phyloP scores from a whole-genome alignment of 1,140 invertebrate genomes.

The Heliconius melpomene region DNA sequence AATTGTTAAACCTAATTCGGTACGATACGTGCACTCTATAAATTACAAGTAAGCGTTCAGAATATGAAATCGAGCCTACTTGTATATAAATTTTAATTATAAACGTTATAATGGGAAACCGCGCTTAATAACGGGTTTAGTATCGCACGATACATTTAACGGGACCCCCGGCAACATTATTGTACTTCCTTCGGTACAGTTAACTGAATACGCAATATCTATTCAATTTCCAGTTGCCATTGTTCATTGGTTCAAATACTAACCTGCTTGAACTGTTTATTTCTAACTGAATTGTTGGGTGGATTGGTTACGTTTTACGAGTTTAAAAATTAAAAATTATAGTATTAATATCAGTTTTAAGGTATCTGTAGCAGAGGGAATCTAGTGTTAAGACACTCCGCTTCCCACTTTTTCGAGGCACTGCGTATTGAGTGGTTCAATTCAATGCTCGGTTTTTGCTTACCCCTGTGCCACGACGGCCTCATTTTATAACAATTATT shows the following conservation, averaged over 20 bases:
- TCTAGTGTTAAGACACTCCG: too few relatives aligned
- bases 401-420: too few relatives aligned
- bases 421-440: too few relatives aligned
- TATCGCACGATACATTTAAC: constrained; percentile 51
- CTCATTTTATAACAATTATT: too few relatives aligned
- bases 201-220: constrained; percentile 52
- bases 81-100: constrained; percentile 38
- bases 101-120: constrained; percentile 36
- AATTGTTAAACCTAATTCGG: not conserved
- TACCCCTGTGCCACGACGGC: too few relatives aligned
- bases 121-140: constrained; percentile 41
- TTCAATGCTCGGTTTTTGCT: too few relatives aligned
- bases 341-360: too few relatives aligned
- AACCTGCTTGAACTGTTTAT: constrained; percentile 22
- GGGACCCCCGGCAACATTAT: constrained; percentile 52
- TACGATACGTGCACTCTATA: not conserved
- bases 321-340: too few relatives aligned
- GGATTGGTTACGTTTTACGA: too few relatives aligned
- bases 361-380: too few relatives aligned
- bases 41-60: constrained; percentile 12
- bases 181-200: constrained; percentile 61
- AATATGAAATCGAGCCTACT: constrained; percentile 25
- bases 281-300: not conserved
- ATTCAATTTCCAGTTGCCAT: constrained; percentile 55
- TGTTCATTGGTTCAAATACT: constrained; percentile 45